phyloP scores from a whole-genome alignment of 2,113 vertebrate species.

The Gymnarchus niloticus region DNA sequence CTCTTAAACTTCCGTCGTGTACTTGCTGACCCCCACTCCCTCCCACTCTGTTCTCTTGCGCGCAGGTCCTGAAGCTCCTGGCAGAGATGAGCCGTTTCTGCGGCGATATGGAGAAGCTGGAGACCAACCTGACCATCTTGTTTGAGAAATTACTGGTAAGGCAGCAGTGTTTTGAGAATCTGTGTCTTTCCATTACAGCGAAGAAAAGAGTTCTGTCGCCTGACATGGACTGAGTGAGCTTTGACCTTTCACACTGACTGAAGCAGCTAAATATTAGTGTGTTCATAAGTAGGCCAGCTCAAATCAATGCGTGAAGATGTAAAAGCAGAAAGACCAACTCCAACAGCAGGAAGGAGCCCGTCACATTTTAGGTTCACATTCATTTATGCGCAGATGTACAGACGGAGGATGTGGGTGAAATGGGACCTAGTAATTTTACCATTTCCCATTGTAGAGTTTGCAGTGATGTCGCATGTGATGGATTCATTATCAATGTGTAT shows the following conservation, averaged over 20 bases:
- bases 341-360: no score
- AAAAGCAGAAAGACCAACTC: no score
- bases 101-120: conserved; percentile 97
- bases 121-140: conserved; percentile 89
- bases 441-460: no score
- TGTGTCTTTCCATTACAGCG: no score
- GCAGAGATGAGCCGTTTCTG: conserved; percentile 98
- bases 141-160: conserved; percentile 95
- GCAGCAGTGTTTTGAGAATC: not conserved
- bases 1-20: not conserved
- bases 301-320: not conserved
- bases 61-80: conserved; percentile 89
- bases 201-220: not conserved
- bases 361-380: no score
- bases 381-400: no score
- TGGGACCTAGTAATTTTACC: no score
- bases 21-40: not conserved
- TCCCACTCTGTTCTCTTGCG: not conserved
- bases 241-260: not conserved
- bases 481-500: no score
- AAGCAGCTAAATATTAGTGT: not conserved
- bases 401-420: no score
- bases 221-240: not conserved
- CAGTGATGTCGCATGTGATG: no score
- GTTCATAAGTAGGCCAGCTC: not conserved